phyloP scores from a whole-genome alignment of 2,113 vertebrate genomes.

The Silurus meridionalis region DNA sequence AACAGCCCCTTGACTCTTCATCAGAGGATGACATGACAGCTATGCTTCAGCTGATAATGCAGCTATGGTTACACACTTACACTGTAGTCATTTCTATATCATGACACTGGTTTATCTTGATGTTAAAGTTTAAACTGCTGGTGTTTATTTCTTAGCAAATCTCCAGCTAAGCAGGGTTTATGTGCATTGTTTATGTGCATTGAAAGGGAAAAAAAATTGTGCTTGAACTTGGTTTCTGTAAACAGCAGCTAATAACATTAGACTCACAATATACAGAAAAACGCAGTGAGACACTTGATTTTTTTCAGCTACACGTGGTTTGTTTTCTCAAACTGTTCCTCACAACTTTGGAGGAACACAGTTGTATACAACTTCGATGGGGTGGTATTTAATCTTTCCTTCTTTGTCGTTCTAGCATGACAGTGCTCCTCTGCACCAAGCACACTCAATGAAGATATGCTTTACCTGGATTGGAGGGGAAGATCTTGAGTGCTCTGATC shows the following conservation, averaged over 20 bases:
- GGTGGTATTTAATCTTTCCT: too few species aligned
- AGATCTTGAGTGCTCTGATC: too few species aligned
- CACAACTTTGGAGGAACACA: too few species aligned
- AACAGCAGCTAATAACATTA: not conserved
- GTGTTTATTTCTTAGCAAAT: not conserved
- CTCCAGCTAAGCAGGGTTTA: not conserved
- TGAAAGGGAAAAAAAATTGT: not conserved
- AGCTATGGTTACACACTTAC: not conserved
- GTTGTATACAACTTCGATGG: too few species aligned
- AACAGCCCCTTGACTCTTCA: not conserved
- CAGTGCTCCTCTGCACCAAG: too few species aligned
- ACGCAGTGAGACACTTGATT: too few species aligned
- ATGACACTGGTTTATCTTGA: not conserved
- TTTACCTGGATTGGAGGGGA: too few species aligned
- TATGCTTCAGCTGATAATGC: not conserved
- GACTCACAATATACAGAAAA: not conserved
- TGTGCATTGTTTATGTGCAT: not conserved
- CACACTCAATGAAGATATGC: too few species aligned
- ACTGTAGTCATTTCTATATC: not conserved
- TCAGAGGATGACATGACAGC: not conserved
- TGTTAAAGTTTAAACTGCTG: not conserved
- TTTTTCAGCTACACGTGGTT: too few species aligned
- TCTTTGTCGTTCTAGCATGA: too few species aligned
- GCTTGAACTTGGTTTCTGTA: too few species aligned
- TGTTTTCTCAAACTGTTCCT: too few species aligned